Evolutionary conservation across 1,140 invertebrate species (phyloP).

Genomic region (Euwallacea fornicatus): DNA sequence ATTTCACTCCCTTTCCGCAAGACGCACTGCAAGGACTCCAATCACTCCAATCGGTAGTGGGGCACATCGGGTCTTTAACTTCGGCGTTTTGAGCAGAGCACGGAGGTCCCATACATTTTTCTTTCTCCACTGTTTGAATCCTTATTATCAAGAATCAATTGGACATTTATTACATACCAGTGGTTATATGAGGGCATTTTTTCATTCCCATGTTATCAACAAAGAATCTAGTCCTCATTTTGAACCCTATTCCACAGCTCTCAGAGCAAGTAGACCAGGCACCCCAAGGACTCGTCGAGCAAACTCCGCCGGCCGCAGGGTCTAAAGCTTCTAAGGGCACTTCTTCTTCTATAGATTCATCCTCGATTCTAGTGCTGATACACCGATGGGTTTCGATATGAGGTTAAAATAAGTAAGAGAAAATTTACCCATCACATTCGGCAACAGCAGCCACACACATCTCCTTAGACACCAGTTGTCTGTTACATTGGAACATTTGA

Average conservation of each 20-base stretch:
- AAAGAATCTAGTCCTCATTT: constrained; percentile 73
- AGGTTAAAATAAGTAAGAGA: not conserved
- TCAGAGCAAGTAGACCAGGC: constrained; percentile 81
- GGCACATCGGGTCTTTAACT: constrained; percentile 62
- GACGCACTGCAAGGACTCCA: constrained; percentile 75
- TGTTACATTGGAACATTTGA: constrained; percentile 72
- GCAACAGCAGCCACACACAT: constrained; percentile 77
- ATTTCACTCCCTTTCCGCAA: constrained; percentile 69
- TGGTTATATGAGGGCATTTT: constrained; percentile 70
- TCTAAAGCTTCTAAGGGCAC: constrained; percentile 47
- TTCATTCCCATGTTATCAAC: constrained; percentile 73
- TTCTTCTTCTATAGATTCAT: constrained; percentile 44
- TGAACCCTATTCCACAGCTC: constrained; percentile 78
- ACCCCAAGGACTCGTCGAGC: constrained; percentile 73
- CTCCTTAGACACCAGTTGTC: constrained; percentile 82
- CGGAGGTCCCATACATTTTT: constrained; percentile 71
- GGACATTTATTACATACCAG: constrained; percentile 47
- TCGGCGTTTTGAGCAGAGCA: constrained; percentile 62
- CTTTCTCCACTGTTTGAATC: constrained; percentile 63
- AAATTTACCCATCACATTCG: constrained; percentile 61
- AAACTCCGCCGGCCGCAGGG: constrained; percentile 58
- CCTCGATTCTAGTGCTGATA: constrained; percentile 28
- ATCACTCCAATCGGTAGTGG: constrained; percentile 70
- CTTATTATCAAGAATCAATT: not conserved
- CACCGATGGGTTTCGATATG: not conserved